phyloP scores from a whole-genome alignment of 1,140 invertebrate species.

The Caenorhabditis elegans region DNA sequence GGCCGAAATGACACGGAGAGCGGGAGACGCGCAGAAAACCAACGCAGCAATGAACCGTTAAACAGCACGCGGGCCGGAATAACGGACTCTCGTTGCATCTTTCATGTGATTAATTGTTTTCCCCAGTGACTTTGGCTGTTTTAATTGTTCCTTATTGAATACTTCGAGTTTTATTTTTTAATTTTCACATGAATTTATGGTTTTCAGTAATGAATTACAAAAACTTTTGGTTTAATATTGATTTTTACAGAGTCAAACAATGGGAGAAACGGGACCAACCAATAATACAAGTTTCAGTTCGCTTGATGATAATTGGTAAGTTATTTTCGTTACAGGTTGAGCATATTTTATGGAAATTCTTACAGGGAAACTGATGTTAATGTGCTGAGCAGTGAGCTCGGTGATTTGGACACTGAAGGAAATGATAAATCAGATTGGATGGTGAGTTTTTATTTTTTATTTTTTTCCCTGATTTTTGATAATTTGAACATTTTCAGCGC shows the following conservation, averaged over 20 bases:
- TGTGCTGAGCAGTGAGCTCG: background rate
- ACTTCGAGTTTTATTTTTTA: background rate
- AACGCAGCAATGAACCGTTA: background rate
- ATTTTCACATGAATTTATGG: too few species aligned
- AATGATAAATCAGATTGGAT: background rate
- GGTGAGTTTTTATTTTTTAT: background rate
- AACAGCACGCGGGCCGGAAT: background rate
- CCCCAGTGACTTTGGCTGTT: too few species aligned
- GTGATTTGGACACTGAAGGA: background rate
- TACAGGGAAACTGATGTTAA: slow-evolving; percentile 5
- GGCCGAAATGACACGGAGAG: background rate
- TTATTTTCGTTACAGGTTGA: background rate
- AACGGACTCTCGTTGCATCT: background rate
- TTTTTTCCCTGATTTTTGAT: too few species aligned
- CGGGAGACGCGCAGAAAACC: background rate
- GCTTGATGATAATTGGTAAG: slow-evolving; percentile 7
- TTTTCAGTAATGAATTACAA: background rate
- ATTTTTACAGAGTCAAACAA: background rate
- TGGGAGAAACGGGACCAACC: background rate
- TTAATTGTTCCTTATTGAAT: too few species aligned
- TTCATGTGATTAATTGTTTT: slow-evolving; percentile 1
- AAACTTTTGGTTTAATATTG: too few species aligned
- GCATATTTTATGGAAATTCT: background rate
- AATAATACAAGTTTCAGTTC: slow-evolving; percentile 1
- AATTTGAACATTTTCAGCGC: slow-evolving; percentile 38